These are phyloP conservation scores for Exephanes ischioxanthus DNA, from an alignment of 2,888 invertebrate species.

Conservation along the genomic window DNA sequence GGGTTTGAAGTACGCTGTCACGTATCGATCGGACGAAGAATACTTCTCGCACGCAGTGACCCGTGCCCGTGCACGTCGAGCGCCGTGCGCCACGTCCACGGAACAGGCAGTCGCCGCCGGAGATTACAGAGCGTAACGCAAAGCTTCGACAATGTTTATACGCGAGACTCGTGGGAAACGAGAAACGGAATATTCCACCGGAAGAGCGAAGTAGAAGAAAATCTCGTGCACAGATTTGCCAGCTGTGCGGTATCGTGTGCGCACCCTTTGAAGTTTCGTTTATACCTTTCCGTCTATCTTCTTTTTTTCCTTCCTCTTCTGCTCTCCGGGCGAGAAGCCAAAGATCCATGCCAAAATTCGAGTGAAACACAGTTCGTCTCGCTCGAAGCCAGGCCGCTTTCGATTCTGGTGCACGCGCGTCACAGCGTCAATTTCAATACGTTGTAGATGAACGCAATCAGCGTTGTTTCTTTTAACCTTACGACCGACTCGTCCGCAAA, in stretches of 20 bases:
- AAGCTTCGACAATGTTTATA: not conserved
- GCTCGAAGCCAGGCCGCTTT: not conserved
- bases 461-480: constrained; percentile 34
- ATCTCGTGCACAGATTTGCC: not conserved
- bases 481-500: not conserved
- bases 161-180: not conserved
- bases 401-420: constrained; percentile 6
- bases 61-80: not conserved
- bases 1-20: constrained; percentile 16
- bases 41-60: constrained; percentile 21
- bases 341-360: constrained; percentile 62
- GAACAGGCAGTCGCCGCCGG: not conserved
- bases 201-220: constrained; percentile 4
- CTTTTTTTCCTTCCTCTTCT: constrained; percentile 27
- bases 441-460: constrained; percentile 1
- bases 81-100: not conserved
- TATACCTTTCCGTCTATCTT: not conserved
- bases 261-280: constrained; percentile 35
- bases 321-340: constrained; percentile 60
- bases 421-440: constrained; percentile 43
- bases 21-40: constrained; percentile 42
- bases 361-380: constrained; percentile 31
- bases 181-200: constrained; percentile 5
- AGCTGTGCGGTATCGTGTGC: not conserved
- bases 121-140: not conserved